Conservation (phyloP, 1,140 invertebrate species). For the Chlorops oryzae region DNA sequence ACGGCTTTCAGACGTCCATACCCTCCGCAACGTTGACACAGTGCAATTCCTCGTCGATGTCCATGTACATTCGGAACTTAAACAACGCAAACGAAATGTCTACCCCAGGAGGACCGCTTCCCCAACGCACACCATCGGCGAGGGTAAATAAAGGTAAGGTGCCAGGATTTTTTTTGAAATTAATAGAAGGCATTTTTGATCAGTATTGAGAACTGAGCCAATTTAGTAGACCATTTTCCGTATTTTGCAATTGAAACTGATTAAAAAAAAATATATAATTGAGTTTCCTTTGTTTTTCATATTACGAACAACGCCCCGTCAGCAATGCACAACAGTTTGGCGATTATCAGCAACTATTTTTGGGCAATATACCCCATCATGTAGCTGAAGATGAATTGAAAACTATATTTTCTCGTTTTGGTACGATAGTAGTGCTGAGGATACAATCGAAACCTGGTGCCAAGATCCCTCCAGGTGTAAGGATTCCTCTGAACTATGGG, state of each 20-base stretch:
- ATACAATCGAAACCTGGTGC: slow-evolving; percentile 65
- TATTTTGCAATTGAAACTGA: too few species aligned
- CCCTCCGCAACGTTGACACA: too few species aligned
- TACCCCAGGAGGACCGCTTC: too few species aligned
- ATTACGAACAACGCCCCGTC: slow-evolving; percentile 50
- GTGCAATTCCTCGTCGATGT: too few species aligned
- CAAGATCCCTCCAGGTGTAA: slow-evolving; percentile 53
- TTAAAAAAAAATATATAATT: slow-evolving; percentile 6
- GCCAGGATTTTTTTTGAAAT: too few species aligned
- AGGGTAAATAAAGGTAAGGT: slow-evolving; percentile 18
- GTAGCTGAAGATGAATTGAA: slow-evolving; percentile 78
- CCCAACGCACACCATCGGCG: slow-evolving; percentile 9
- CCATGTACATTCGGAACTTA: too few species aligned
- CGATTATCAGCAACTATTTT: slow-evolving; percentile 86
- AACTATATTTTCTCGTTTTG: slow-evolving; percentile 71
- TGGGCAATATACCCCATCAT: slow-evolving; percentile 85
- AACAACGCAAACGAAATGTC: too few species aligned
- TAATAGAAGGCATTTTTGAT: too few species aligned
- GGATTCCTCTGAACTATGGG: slow-evolving; percentile 70
- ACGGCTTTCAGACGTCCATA: too few species aligned
- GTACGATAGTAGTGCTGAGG: slow-evolving; percentile 68
- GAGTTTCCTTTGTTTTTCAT: too few species aligned
- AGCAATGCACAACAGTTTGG: slow-evolving; percentile 54
- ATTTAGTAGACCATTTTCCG: too few species aligned
- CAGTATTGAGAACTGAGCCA: too few species aligned